These are phyloP conservation scores for Harmothoe impar DNA, from an alignment of 2,888 invertebrate species.

Conservation along the genomic window DNA sequence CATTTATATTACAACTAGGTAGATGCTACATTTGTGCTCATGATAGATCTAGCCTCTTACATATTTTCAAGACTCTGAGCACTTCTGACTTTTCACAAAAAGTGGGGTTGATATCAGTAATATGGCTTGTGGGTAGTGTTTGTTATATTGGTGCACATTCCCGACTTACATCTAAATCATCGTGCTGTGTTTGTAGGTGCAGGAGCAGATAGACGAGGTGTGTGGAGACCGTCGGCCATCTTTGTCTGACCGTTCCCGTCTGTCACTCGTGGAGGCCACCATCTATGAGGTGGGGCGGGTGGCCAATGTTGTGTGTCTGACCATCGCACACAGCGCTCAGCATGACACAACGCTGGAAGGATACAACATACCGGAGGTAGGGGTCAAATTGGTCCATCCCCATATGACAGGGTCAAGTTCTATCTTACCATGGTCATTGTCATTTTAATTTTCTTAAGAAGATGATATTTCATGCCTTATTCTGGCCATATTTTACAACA, in stretches of 20 bases:
- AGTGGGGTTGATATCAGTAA: background rate
- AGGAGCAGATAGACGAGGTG: slow-evolving; percentile 40
- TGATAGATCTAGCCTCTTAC: too few relatives aligned
- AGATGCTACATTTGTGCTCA: background rate
- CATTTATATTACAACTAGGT: background rate
- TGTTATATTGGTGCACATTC: too few relatives aligned
- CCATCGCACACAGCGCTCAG: slow-evolving; percentile 40
- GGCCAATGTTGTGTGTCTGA: background rate
- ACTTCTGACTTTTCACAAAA: too few relatives aligned
- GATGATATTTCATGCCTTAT: background rate
- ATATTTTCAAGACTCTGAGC: too few relatives aligned
- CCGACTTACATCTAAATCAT: too few relatives aligned
- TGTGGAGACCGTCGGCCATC: background rate
- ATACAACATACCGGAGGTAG: slow-evolving; percentile 41
- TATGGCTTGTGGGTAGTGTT: background rate
- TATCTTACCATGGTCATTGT: background rate
- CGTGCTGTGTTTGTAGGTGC: too few relatives aligned
- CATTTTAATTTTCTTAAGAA: background rate
- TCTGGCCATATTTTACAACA: too few relatives aligned
- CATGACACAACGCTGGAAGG: slow-evolving; percentile 1
- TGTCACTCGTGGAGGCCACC: slow-evolving; percentile 48
- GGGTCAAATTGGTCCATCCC: background rate
- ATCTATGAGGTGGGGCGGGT: slow-evolving; percentile 40
- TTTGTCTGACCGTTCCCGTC: background rate
- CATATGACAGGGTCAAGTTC: too few relatives aligned